Conservation (phyloP, 2,797 vertebrate genomes). For the Acropternis orthonyx region DNA sequence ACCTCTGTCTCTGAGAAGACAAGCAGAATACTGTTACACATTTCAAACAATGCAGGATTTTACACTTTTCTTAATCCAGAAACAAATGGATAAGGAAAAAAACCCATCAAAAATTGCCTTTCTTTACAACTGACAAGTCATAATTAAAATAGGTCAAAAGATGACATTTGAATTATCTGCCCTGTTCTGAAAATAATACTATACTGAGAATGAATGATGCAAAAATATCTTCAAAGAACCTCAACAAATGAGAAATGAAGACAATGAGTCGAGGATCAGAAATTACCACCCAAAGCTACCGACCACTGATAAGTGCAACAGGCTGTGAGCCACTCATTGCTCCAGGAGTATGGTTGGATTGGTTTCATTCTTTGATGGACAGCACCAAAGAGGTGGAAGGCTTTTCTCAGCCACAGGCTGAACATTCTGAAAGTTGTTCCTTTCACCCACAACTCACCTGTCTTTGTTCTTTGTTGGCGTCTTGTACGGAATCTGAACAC, state of each 20-base stretch:
- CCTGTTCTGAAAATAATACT: neutral
- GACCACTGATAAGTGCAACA: neutral
- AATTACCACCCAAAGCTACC: neutral
- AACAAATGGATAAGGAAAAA: neutral
- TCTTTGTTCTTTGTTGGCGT: neutral
- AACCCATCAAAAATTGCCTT: neutral
- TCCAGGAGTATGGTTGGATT: neutral
- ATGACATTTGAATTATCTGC: neutral
- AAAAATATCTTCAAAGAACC: neutral
- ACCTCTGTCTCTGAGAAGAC: neutral
- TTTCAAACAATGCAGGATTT: neutral
- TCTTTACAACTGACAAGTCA: neutral
- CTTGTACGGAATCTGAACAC: neutral
- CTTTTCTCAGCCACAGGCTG: neutral
- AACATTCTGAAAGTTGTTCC: neutral
- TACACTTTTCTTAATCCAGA: neutral
- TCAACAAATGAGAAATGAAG: neutral
- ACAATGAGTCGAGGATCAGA: rapidly evolving
- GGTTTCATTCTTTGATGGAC: neutral
- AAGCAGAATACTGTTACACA: neutral
- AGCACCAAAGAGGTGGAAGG: neutral
- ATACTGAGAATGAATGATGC: neutral
- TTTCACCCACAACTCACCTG: neutral
- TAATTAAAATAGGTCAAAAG: neutral
- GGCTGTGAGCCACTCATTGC: neutral